A percentile compares a stretch with the other conserved stretches of the same genome.
Evolutionary conservation across 2,888 invertebrate species (phyloP).

Genomic region (Amorpha juglandis): DNA sequence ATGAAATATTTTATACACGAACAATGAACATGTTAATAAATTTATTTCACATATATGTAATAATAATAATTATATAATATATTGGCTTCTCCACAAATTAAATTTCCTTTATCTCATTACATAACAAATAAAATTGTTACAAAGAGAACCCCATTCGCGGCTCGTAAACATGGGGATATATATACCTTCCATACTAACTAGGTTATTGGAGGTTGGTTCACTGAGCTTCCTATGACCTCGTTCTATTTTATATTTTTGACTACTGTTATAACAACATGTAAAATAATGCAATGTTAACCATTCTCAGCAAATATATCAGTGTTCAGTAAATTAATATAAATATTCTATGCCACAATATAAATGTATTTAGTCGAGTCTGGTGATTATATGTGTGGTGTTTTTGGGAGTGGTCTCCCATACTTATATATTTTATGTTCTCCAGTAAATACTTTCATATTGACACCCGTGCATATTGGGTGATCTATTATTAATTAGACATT

Average conservation of each 20-base stretch:
- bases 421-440: no score
- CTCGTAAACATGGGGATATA: slow-evolving; percentile 14
- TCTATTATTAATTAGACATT: no score
- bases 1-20: background rate
- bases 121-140: slow-evolving; percentile 14
- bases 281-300: background rate
- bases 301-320: no score
- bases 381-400: no score
- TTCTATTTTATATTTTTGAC: slow-evolving; percentile 1
- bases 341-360: no score
- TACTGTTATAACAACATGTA: background rate
- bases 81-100: background rate
- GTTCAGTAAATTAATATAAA: background rate
- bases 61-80: background rate
- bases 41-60: no score
- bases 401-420: no score
- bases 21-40: background rate
- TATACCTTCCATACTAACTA: slow-evolving; percentile 15
- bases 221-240: slow-evolving; percentile 16
- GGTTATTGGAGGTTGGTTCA: slow-evolving; percentile 11
- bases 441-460: no score
- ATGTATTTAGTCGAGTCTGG: no score
- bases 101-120: slow-evolving; percentile 7
- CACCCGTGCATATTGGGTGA: no score
- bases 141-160: slow-evolving; percentile 13